phyloP scores from a whole-genome alignment of 1,140 invertebrate genomes.

The Drosophila nannoptera region DNA sequence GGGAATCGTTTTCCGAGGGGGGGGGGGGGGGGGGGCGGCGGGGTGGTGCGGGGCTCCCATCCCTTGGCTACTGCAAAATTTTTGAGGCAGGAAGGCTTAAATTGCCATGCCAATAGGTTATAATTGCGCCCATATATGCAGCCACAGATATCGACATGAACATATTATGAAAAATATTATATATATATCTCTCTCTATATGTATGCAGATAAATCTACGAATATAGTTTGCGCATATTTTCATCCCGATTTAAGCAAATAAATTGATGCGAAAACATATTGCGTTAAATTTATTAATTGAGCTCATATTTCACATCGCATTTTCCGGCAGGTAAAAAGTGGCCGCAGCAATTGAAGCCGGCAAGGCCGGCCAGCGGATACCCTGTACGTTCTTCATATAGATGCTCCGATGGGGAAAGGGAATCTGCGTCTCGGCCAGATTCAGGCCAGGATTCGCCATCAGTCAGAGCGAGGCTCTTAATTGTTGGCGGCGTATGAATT shows the following conservation, averaged over 20 bases:
- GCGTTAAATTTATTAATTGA: slow-evolving; percentile 25
- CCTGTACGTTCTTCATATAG: too few species aligned
- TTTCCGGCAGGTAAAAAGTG: neutral
- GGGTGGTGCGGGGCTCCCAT: too few species aligned
- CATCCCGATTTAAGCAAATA: slow-evolving; percentile 21
- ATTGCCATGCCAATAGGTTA: slow-evolving; percentile 23
- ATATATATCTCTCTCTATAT: neutral
- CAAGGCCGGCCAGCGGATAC: neutral
- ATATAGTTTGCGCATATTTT: neutral
- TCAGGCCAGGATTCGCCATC: too few species aligned
- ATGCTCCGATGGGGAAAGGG: neutral
- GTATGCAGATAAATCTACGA: neutral
- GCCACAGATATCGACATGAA: neutral
- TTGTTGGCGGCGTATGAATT: too few species aligned
- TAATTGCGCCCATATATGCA: neutral
- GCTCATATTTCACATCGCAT: slow-evolving; percentile 10
- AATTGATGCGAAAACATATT: slow-evolving; percentile 29
- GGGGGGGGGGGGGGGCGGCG: too few species aligned
- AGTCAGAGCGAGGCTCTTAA: too few species aligned
- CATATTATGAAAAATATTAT: slow-evolving; percentile 6
- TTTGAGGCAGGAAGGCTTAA: neutral
- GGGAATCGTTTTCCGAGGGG: slow-evolving; percentile 2
- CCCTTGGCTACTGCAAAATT: too few species aligned
- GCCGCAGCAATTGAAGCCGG: too few species aligned
- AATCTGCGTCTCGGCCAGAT: too few species aligned